These are phyloP conservation scores for Chrysina gloriosa DNA, from an alignment of 2,888 invertebrate genomes.

Conservation along the genomic window DNA sequence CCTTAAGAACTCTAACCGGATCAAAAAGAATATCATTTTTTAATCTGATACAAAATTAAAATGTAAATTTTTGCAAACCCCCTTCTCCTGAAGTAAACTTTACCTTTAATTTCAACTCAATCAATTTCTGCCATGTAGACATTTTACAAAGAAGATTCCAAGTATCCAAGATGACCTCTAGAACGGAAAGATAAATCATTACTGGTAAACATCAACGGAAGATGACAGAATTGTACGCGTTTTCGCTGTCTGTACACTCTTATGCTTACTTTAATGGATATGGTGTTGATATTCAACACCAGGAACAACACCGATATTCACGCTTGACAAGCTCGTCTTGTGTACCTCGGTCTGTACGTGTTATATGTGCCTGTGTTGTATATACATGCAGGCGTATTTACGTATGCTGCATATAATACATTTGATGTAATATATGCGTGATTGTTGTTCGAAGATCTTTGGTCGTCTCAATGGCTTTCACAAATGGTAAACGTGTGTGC, in stretches of 20 bases:
- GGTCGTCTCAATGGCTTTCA: constrained; percentile 5
- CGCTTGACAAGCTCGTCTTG: constrained; percentile 16
- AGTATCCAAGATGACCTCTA: too few species aligned
- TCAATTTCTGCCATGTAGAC: too few species aligned
- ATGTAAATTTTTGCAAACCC: too few species aligned
- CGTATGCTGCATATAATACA: constrained; percentile 1
- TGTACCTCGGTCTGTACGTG: background rate
- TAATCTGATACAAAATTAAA: too few species aligned
- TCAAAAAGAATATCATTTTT: too few species aligned
- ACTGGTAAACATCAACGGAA: background rate
- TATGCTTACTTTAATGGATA: background rate
- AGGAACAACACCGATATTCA: constrained; percentile 27
- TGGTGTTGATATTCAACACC: constrained; percentile 24
- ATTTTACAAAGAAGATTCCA: too few species aligned
- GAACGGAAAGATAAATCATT: constrained; percentile 15
- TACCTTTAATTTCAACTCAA: too few species aligned
- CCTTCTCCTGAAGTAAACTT: too few species aligned
- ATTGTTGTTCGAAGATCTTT: constrained; percentile 12
- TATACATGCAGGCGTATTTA: background rate
- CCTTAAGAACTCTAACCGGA: too few species aligned
- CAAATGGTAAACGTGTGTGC: background rate
- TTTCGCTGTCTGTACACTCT: background rate
- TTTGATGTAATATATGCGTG: constrained; percentile 18
- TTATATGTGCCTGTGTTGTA: too few species aligned
- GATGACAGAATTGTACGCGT: background rate